Evolutionary conservation across 2,113 vertebrate genomes (phyloP).

Genomic region (Ictalurus furcatus): DNA sequence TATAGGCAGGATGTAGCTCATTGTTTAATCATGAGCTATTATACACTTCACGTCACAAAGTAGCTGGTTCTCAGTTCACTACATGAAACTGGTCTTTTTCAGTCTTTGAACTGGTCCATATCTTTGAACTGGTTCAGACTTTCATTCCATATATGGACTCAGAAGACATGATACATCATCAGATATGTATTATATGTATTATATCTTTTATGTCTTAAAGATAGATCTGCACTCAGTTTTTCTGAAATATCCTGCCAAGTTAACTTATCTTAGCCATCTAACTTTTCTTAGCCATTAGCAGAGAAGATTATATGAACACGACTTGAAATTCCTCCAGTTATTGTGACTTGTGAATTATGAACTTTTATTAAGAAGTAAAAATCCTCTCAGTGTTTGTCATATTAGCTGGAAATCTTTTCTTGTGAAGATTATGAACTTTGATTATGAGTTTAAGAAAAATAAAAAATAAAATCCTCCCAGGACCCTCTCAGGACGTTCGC

Average conservation of each 20-base stretch:
- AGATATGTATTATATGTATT: neutral
- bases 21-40: neutral
- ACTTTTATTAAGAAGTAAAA: neutral
- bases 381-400: neutral
- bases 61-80: neutral
- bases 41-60: neutral
- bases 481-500: neutral
- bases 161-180: neutral
- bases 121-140: neutral
- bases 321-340: neutral
- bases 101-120: neutral
- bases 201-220: neutral
- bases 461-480: no score
- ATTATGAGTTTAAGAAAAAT: no score
- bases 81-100: neutral
- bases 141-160: neutral
- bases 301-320: neutral
- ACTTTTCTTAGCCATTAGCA: neutral
- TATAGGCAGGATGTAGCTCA: neutral
- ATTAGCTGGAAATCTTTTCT: neutral
- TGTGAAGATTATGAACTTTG: neutral
- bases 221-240: neutral
- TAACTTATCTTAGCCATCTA: neutral
- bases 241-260: neutral
- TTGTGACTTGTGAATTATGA: neutral